Base-by-base conservation (phyloP, 2,888 invertebrate species). In the Imbricaverruca yamaguchii region DNA sequence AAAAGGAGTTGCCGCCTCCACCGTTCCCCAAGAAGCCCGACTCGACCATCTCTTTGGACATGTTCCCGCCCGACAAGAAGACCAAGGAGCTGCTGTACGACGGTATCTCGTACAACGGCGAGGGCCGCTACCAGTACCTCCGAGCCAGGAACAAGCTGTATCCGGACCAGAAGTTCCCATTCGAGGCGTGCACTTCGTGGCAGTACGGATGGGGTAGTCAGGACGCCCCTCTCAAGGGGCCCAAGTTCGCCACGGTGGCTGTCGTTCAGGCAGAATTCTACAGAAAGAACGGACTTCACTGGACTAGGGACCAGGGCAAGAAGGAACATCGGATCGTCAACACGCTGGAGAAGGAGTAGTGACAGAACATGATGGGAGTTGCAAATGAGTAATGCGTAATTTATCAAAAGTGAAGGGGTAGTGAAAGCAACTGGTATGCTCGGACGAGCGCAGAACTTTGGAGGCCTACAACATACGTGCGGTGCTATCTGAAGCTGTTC, bases 101-200 rank as follows among this genome's bases (percentile, higher is more conserved):
- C 57, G 78, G 78, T n/a, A 78, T 78, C 13, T 78, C 78, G 56
- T 57, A 57, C 78, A 78, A 78, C 57, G 78, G 78, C 57, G 57
- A 57, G 23, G 78, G 78, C 6, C 56, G 57, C 56, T 78, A 57
- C 56, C 78, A 57, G 78, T 78, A 78, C 57, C 78, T 78, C n/a
- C 55, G 57, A 6, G 78, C 55, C 12, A n/a, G 78, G 57, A 55
- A 23, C 57, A 56, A 57, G 57, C 78, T 78, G 23, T 57, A 78
- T 23, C 78, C 78, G 15, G 56, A 78, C 23, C 57, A 78, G 57
- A 56, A 55, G 23, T 78, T 23, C 23, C 55, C 78, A 10, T 57
- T 55, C 23, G 56, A 78, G 23, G 56, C n/a, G 56, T 57, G 55
- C 7, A 23, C 78, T 8, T 78, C 78, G 55, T 78, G 78, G 78